These are phyloP conservation scores for Anorthoa munda DNA, from an alignment of 2,888 invertebrate species.

Conservation along the genomic window DNA sequence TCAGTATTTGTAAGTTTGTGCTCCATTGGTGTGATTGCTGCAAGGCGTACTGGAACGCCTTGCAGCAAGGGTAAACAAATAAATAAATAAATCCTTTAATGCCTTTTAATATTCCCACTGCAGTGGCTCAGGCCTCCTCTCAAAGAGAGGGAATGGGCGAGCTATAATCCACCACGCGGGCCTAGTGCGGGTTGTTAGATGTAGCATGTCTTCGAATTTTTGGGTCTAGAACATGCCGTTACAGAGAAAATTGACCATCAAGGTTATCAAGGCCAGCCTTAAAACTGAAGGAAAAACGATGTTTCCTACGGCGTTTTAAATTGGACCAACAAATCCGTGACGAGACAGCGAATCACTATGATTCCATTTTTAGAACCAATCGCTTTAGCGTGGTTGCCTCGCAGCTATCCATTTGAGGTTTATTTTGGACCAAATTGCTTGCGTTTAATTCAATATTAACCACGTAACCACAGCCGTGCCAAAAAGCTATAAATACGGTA, in stretches of 20 bases:
- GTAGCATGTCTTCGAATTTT: no score
- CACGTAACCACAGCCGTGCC: constrained; percentile 34
- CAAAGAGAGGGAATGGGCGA: no score
- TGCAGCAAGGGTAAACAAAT: no score
- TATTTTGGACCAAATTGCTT: constrained; percentile 39
- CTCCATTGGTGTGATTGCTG: no score
- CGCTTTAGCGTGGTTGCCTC: neutral
- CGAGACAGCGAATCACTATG: neutral
- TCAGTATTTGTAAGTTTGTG: no score
- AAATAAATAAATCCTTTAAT: no score
- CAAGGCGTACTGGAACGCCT: no score
- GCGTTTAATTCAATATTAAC: constrained; percentile 22
- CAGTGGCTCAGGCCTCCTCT: no score
- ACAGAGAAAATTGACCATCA: neutral
- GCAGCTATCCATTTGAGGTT: constrained; percentile 20
- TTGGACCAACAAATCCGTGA: neutral
- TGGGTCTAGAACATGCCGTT: no score
- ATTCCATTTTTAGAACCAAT: constrained; percentile 24
- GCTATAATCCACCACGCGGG: no score
- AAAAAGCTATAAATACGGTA: constrained; percentile 35
- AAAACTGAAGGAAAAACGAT: neutral
- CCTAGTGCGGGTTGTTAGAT: no score
- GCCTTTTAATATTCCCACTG: no score
- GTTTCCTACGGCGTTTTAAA: neutral
- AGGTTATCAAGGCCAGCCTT: neutral